Evolutionary conservation across 92 coral and sea anemone genomes (phyloP).

Genomic region (Paragorgia papillata): DNA sequence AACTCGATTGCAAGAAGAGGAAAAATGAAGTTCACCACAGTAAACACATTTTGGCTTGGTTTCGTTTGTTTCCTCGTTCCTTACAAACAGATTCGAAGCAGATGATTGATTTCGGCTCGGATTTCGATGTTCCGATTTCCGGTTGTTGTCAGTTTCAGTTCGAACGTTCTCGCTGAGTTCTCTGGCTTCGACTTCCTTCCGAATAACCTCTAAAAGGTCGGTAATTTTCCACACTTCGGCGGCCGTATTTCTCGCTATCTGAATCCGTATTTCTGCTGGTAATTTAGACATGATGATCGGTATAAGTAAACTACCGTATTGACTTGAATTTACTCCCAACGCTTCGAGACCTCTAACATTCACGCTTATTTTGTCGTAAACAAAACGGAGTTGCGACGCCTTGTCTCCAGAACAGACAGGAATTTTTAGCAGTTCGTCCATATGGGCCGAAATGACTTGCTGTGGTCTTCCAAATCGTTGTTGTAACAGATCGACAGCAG

Average conservation of each 20-base stretch:
- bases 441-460: conserved; percentile 13
- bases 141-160: too few species aligned
- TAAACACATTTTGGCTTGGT: too few species aligned
- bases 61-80: too few species aligned
- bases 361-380: neutral
- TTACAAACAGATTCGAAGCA: too few species aligned
- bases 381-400: neutral
- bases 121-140: too few species aligned
- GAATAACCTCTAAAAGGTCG: neutral
- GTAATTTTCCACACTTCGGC: neutral
- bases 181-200: conserved; percentile 1
- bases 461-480: conserved; percentile 1
- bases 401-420: neutral
- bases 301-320: neutral
- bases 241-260: neutral
- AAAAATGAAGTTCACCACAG: too few species aligned
- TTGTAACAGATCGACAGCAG: neutral
- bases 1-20: too few species aligned
- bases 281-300: neutral
- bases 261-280: neutral
- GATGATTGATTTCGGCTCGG: too few species aligned
- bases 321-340: neutral
- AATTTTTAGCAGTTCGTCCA: conserved; percentile 5
- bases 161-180: neutral
- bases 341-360: neutral